Evolutionary conservation across 2,113 vertebrate genomes (phyloP).

Genomic region (Chloebia gouldiae): DNA sequence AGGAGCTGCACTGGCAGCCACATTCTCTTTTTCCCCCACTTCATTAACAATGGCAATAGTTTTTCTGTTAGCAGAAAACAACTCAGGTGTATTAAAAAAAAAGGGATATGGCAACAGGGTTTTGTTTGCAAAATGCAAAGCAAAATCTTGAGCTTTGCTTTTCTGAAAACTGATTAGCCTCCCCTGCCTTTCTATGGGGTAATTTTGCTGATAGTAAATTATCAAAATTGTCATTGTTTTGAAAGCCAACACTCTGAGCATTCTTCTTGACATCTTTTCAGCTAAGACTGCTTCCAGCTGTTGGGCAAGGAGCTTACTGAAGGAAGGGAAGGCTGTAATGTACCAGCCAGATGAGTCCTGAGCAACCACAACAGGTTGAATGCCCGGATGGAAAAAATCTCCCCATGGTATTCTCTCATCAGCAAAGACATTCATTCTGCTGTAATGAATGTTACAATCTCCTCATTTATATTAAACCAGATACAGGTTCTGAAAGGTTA

Average conservation of each 20-base stretch:
- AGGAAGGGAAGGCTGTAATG: neutral
- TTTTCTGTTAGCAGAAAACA: neutral
- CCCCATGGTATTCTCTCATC: neutral
- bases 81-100: neutral
- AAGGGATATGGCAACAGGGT: neutral
- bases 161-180: neutral
- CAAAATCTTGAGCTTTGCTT: neutral
- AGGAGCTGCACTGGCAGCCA: neutral
- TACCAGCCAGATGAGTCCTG: neutral
- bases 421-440: neutral
- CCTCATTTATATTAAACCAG: slow-evolving; percentile 28
- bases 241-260: neutral
- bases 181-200: neutral
- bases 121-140: neutral
- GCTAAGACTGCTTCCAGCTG: neutral
- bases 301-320: neutral
- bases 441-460: neutral
- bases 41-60: neutral
- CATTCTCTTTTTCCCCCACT: rapidly evolving
- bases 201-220: neutral
- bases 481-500: neutral
- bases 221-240: neutral
- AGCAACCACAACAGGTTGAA: slow-evolving; percentile 21
- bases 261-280: neutral
- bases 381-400: neutral